These are phyloP conservation scores for Belgica antarctica DNA, from an alignment of 2,888 invertebrate species.

Conservation along the genomic window DNA sequence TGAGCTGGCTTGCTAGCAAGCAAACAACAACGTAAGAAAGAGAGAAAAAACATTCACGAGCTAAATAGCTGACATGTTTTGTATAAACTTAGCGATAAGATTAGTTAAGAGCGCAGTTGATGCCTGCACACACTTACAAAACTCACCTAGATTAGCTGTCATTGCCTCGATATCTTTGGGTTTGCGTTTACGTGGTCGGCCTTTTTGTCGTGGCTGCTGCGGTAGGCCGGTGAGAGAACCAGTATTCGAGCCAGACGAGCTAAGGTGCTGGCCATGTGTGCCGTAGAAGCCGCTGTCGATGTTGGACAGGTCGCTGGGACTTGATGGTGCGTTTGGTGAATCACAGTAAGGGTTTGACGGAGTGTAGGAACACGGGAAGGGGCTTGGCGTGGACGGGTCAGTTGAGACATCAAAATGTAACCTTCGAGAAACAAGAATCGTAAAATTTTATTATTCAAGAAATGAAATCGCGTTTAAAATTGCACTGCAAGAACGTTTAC, in stretches of 20 bases:
- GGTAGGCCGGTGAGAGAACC: constrained; percentile 61
- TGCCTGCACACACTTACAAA: constrained; percentile 22
- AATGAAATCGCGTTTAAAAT: too few relatives aligned
- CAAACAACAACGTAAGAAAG: background rate
- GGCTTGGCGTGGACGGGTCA: constrained; percentile 40
- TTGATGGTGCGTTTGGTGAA: constrained; percentile 54
- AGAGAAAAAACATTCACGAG: background rate
- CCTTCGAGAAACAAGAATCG: constrained; percentile 10
- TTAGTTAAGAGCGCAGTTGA: too few relatives aligned
- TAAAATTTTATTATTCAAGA: constrained; percentile 26
- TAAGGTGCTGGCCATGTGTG: constrained; percentile 54
- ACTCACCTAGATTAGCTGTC: constrained; percentile 81
- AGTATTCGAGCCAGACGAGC: constrained; percentile 38
- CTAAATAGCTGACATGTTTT: constrained; percentile 38
- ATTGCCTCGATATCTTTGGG: constrained; percentile 85
- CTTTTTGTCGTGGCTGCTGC: constrained; percentile 79
- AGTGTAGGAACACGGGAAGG: constrained; percentile 35
- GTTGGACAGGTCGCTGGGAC: constrained; percentile 50
- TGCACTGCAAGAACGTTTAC: too few relatives aligned
- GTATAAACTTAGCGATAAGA: constrained; percentile 12
- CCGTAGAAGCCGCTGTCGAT: constrained; percentile 56
- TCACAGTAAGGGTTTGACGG: constrained; percentile 38
- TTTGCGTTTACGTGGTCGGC: constrained; percentile 88
- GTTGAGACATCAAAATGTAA: constrained; percentile 35
- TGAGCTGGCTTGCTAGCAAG: background rate